Percentiles rank a stretch among this genome's conserved stretches.
phyloP scores from a whole-genome alignment of 2,113 vertebrate genomes.

The Terrapene triunguis region DNA sequence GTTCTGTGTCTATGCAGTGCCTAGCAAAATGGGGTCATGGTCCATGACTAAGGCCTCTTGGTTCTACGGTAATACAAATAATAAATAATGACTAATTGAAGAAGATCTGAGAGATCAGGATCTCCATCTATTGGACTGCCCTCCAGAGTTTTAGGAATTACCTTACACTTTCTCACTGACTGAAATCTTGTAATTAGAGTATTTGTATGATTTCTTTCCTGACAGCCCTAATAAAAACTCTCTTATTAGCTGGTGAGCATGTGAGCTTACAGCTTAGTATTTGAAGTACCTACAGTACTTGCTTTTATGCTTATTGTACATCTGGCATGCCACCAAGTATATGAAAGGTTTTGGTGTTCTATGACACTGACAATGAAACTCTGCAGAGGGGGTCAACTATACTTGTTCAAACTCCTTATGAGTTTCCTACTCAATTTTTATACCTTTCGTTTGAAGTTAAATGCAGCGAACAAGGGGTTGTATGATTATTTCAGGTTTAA shows the following conservation, averaged over 20 bases:
- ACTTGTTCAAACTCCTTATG: slow-evolving; percentile 42
- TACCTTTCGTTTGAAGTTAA: slow-evolving; percentile 45
- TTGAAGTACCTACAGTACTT: slow-evolving; percentile 44
- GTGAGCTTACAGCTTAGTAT: background rate
- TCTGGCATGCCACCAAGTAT: slow-evolving; percentile 46
- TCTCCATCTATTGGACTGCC: background rate
- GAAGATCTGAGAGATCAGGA: background rate
- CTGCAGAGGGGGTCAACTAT: background rate
- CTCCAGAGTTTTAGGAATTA: background rate
- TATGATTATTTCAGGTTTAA: slow-evolving; percentile 48
- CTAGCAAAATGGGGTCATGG: fast-evolving
- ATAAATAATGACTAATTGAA: background rate
- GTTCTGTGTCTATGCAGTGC: background rate
- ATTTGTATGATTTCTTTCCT: background rate
- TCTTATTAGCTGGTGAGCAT: slow-evolving; percentile 18
- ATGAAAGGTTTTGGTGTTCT: slow-evolving; percentile 52
- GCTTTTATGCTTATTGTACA: slow-evolving; percentile 16
- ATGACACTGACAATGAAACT: slow-evolving; percentile 39
- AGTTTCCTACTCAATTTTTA: slow-evolving; percentile 48
- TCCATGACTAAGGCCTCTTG: background rate
- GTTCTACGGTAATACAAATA: background rate
- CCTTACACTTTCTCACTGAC: background rate
- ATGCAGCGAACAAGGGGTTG: slow-evolving; percentile 3
- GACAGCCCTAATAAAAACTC: slow-evolving; percentile 17
- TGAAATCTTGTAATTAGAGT: background rate